These are phyloP conservation scores for Anguilla pacifica DNA, from an alignment of 2,797 vertebrate species.

Conservation along the genomic window DNA sequence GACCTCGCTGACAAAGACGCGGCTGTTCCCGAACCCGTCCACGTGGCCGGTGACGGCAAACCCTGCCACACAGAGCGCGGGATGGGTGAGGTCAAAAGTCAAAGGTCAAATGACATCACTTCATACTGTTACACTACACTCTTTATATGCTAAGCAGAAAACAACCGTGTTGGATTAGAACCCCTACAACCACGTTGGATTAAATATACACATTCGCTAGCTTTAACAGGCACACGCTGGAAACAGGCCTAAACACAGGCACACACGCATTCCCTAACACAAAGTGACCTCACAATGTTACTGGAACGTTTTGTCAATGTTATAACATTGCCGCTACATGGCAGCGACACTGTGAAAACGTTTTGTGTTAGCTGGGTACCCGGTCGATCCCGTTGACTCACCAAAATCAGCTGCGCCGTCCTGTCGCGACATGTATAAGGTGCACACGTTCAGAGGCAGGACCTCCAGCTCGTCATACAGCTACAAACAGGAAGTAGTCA, in stretches of 20 bases:
- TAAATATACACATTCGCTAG: background rate
- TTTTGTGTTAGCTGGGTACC: too few species aligned
- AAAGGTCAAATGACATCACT: background rate
- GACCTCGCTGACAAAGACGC: constrained; percentile 84
- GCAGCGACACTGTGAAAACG: too few species aligned
- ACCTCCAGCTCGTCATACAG: constrained; percentile 75
- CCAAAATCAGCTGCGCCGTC: constrained; percentile 58
- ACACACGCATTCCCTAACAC: background rate
- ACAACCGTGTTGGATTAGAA: background rate
- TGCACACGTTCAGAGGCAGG: constrained; percentile 45
- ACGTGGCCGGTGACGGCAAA: constrained; percentile 86
- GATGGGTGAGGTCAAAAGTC: background rate
- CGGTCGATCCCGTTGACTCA: constrained; percentile 47
- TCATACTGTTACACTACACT: background rate
- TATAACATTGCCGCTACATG: background rate
- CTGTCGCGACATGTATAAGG: constrained; percentile 52
- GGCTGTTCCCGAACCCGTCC: constrained; percentile 73
- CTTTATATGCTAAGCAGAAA: background rate
- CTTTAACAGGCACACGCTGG: background rate
- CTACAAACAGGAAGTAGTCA: constrained; percentile 55
- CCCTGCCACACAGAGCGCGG: constrained; percentile 59
- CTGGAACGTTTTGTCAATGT: too few species aligned
- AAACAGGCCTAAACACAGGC: background rate
- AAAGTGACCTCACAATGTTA: too few species aligned
- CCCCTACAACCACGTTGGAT: too few species aligned